Evolutionary conservation across 2,113 vertebrate species (phyloP).

Genomic region (Prietella phreatophila): DNA sequence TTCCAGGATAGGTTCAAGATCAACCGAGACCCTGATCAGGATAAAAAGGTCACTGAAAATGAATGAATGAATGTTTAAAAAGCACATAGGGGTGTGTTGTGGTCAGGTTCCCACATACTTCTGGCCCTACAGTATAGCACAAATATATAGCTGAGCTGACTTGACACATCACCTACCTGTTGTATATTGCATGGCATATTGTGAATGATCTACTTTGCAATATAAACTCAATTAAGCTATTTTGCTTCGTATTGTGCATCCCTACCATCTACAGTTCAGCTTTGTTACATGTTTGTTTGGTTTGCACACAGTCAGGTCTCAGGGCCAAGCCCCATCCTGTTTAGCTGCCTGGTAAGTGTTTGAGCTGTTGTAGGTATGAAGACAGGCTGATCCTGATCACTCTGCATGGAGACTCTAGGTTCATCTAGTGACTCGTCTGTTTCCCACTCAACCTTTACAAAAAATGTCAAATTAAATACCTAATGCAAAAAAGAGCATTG

Average conservation of each 20-base stretch:
- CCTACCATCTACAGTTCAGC: not conserved
- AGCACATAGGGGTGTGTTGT: not conserved
- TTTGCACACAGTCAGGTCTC: not conserved
- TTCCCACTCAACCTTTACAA: not conserved
- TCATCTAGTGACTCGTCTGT: not conserved
- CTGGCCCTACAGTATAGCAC: not conserved
- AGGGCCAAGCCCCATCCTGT: not conserved
- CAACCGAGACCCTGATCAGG: not conserved
- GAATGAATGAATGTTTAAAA: not conserved
- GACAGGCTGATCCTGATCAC: slow-evolving; percentile 36
- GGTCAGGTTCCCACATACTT: not conserved
- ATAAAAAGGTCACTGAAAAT: not conserved
- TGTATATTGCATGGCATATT: not conserved
- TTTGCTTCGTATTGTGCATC: not conserved
- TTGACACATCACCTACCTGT: not conserved
- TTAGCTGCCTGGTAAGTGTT: not conserved
- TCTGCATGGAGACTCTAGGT: not conserved
- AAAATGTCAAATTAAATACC: not conserved
- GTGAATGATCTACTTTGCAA: not conserved
- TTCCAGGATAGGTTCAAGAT: not conserved
- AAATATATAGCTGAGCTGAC: not conserved
- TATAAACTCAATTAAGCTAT: not conserved
- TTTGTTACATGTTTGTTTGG: not conserved
- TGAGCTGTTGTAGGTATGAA: slow-evolving; percentile 16
- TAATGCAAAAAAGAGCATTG: not conserved